Percentiles rank a stretch among this genome's conserved stretches.
phyloP scores from a whole-genome alignment of 2,113 vertebrate species.

The Takifugu bimaculatus region DNA sequence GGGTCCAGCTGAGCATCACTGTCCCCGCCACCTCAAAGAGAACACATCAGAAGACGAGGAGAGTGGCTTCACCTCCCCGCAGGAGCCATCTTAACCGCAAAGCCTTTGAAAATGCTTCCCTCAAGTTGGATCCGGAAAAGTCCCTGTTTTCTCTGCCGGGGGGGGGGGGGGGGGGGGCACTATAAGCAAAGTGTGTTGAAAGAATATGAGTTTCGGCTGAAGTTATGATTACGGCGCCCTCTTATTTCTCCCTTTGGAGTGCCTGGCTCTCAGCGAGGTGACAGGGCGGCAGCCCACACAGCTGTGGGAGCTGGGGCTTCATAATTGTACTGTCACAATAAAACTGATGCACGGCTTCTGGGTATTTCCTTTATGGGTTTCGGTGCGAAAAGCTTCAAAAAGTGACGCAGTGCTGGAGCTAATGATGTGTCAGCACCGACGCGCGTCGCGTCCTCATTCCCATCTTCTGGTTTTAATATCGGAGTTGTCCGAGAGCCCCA shows the following conservation, averaged over 20 bases:
- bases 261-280: constrained; percentile 60
- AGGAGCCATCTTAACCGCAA: constrained; percentile 20
- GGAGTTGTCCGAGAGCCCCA: constrained; percentile 66
- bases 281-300: constrained; percentile 45
- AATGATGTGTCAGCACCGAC: constrained; percentile 9
- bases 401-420: constrained; percentile 13
- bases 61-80: constrained; percentile 13
- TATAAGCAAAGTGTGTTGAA: constrained; percentile 55
- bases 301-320: constrained; percentile 55
- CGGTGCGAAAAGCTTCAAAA: constrained; percentile 39
- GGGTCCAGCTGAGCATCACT: constrained; percentile 48
- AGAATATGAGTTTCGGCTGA: constrained; percentile 63
- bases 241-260: constrained; percentile 58
- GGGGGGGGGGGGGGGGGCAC: constrained; percentile 27
- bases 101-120: constrained; percentile 43
- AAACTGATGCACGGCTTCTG: constrained; percentile 65
- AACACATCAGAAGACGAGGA: constrained; percentile 31
- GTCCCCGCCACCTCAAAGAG: constrained; percentile 59
- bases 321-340: constrained; percentile 70
- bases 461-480: constrained; percentile 58
- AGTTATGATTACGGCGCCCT: constrained; percentile 66
- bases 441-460: constrained; percentile 31
- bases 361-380: constrained; percentile 45
- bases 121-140: constrained; percentile 50
- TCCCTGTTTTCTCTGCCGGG: constrained; percentile 48